A percentile compares a stretch with the other conserved stretches of the same genome.
phyloP scores from a whole-genome alignment of 2,888 invertebrate species.

The Cancer borealis region DNA sequence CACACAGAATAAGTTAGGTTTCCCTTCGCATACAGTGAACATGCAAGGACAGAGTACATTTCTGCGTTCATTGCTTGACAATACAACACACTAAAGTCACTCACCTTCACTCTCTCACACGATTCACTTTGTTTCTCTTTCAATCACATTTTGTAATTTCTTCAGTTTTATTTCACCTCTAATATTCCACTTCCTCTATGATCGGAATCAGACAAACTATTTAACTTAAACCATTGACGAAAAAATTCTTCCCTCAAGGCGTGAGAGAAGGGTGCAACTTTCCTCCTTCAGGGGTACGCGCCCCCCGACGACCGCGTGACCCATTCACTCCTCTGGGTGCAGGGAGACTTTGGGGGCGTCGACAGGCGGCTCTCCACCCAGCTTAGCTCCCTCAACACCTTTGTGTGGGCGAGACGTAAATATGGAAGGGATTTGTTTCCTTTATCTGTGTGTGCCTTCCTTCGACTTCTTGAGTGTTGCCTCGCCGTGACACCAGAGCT shows the following conservation, averaged over 20 bases:
- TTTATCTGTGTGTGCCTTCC: constrained; percentile 8
- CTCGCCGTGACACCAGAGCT: background rate
- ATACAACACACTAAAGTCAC: background rate
- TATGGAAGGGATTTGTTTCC: background rate
- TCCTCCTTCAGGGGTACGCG: background rate
- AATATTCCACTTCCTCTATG: background rate
- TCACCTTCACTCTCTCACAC: background rate
- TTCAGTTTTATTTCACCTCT: background rate
- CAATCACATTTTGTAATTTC: background rate
- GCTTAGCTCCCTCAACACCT: background rate
- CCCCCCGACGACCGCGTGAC: constrained; percentile 25
- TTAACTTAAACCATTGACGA: background rate
- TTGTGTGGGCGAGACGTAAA: constrained; percentile 11
- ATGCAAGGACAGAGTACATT: background rate
- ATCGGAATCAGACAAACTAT: background rate
- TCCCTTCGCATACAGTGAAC: background rate
- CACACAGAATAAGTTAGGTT: background rate
- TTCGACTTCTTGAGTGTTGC: background rate
- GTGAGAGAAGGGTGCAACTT: constrained; percentile 11
- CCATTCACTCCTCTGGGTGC: constrained; percentile 1
- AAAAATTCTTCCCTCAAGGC: constrained; percentile 16
- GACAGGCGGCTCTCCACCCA: constrained; percentile 2
- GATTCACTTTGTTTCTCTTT: background rate
- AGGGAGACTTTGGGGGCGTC: background rate
- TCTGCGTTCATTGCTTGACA: background rate